Base-by-base conservation (phyloP, 2,113 vertebrate species). In the Phasianus colchicus region DNA sequence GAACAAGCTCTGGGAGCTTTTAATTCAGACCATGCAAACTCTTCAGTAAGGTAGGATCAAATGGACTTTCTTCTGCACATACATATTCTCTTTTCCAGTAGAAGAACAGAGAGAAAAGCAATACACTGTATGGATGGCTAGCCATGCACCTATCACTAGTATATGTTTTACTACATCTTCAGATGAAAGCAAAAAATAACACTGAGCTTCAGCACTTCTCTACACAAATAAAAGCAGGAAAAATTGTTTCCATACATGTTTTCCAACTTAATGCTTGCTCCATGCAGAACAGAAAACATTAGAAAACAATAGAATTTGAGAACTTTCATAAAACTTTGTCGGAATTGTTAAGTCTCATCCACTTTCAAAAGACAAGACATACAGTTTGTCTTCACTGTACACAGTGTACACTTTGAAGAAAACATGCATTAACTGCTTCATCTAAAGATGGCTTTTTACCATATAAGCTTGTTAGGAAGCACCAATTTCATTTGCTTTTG, bases 391-490 rank as follows among this genome's bases (percentile, higher is more conserved):
- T 34, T 86, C 40, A 21, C 45, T 32, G 43, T 18, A 52, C 21
- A 71, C 14, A 45, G 9, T 16, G 25, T 57, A 36, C 32, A 13
- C 58, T 82, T 73, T 43, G 52, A 90, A 73, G 30, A 21, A 43
- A 92, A 85, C 20, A 50, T 9, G 8, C 40, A 64, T 30, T 43
- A 89, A 80, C 11, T 45, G 9, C 34, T 77, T 87, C 32, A 69
- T 43, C 75, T 81, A 17, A 71, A 89, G 52, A 73, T 3, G 7
- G 30, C 72, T 87, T 94, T 96, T 92, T 89, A 95, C 84, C 85
- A 93, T 10, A 88, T 58, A 94, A 91, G 10, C 82, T 92, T 90
- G 54, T 25, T 81, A 81, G 65, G 42, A 87, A 91, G 40, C n/a
- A 83, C 60, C 80, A 85, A 70, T 47, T 79, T 72, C 50, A 82